These are phyloP conservation scores for Crotalus horridus DNA, from an alignment of 2,113 vertebrate genomes.

Conservation along the genomic window DNA sequence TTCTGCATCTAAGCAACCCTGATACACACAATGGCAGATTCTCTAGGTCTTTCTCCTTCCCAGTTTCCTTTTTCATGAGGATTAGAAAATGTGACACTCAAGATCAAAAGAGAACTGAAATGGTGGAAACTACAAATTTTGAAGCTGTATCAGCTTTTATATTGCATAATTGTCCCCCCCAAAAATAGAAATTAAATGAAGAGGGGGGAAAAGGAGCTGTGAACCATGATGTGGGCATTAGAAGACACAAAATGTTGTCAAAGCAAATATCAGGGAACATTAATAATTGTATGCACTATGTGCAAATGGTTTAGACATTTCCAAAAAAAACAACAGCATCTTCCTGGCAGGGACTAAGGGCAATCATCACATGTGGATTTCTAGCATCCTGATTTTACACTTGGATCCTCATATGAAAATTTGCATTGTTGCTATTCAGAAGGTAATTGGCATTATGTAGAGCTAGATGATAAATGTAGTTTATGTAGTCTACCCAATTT, in stretches of 20 bases:
- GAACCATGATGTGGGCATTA: constrained; percentile 70
- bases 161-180: constrained; percentile 39
- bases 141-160: constrained; percentile 49
- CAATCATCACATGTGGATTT: constrained; percentile 53
- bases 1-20: constrained; percentile 21
- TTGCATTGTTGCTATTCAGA: background rate
- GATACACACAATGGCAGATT: background rate
- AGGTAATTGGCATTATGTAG: background rate
- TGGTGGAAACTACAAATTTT: constrained; percentile 1
- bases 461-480: background rate
- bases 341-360: constrained; percentile 50
- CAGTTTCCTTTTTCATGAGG: constrained; percentile 14
- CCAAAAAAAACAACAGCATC: constrained; percentile 60
- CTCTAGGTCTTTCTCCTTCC: background rate
- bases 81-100: background rate
- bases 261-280: constrained; percentile 75
- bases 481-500: background rate
- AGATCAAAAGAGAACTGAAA: constrained; percentile 35
- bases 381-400: background rate
- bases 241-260: constrained; percentile 73
- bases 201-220: constrained; percentile 54
- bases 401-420: background rate
- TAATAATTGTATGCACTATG: constrained; percentile 74
- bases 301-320: constrained; percentile 60
- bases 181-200: constrained; percentile 66